A percentile compares a stretch with the other conserved stretches of the same genome.
These are phyloP conservation scores for Xylophagus ater DNA, from an alignment of 2,888 invertebrate genomes.

Conservation along the genomic window DNA sequence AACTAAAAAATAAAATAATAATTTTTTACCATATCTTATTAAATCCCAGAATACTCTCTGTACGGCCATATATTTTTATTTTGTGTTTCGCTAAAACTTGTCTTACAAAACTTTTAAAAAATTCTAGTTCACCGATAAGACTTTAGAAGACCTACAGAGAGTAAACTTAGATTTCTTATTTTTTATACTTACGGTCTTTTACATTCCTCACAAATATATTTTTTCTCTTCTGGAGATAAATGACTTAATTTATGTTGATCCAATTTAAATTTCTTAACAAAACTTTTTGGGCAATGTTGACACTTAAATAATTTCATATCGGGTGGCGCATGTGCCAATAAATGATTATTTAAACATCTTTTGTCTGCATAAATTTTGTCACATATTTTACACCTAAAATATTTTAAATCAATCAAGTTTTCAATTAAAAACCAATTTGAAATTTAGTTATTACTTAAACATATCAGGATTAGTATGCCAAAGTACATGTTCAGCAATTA, in stretches of 20 bases:
- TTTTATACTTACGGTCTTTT: slow-evolving; percentile 28
- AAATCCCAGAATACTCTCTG: too few species aligned
- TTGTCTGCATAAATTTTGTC: slow-evolving; percentile 18
- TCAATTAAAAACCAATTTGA: neutral
- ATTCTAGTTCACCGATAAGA: too few species aligned
- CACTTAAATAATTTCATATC: slow-evolving; percentile 18
- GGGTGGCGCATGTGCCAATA: slow-evolving; percentile 19
- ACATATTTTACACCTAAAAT: slow-evolving; percentile 16
- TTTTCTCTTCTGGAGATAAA: slow-evolving; percentile 18
- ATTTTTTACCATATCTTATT: too few species aligned
- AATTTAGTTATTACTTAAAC: slow-evolving; percentile 16
- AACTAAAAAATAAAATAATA: slow-evolving; percentile 13
- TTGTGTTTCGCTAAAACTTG: too few species aligned
- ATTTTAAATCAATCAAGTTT: neutral
- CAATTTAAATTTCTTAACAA: slow-evolving; percentile 21
- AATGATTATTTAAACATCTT: slow-evolving; percentile 19
- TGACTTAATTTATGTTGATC: slow-evolving; percentile 22
- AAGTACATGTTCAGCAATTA: slow-evolving; percentile 20
- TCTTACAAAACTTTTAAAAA: too few species aligned
- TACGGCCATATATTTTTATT: too few species aligned
- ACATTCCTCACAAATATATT: slow-evolving; percentile 29
- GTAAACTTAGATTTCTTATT: too few species aligned
- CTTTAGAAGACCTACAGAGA: too few species aligned
- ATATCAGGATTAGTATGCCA: slow-evolving; percentile 22
- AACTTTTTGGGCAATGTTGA: slow-evolving; percentile 21